These are phyloP conservation scores for Nymphalis io DNA, from an alignment of 1,140 invertebrate species.

Conservation along the genomic window DNA sequence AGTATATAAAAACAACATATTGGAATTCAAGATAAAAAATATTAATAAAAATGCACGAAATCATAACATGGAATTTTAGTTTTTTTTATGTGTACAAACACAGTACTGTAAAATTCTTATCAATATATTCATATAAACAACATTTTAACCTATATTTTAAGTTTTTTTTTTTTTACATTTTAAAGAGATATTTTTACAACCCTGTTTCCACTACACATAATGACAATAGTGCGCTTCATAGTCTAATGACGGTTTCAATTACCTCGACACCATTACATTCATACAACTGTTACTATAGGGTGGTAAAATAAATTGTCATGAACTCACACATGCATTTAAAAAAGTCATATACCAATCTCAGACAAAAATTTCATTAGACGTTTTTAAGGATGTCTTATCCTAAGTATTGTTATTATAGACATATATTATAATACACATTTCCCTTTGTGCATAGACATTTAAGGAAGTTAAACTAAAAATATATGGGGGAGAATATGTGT, in stretches of 20 bases:
- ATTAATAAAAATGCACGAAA: slow-evolving; percentile 66
- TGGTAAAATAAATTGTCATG: slow-evolving; percentile 35
- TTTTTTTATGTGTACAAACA: slow-evolving; percentile 67
- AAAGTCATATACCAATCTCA: slow-evolving; percentile 34
- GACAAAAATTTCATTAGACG: slow-evolving; percentile 33
- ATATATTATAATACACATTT: slow-evolving; percentile 29
- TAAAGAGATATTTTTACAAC: slow-evolving; percentile 80
- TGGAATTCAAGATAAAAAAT: slow-evolving; percentile 59
- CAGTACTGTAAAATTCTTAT: slow-evolving; percentile 72
- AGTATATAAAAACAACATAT: slow-evolving; percentile 54
- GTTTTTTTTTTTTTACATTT: slow-evolving; percentile 63
- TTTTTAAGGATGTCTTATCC: slow-evolving; percentile 21
- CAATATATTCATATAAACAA: slow-evolving; percentile 78
- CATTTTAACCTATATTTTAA: slow-evolving; percentile 72
- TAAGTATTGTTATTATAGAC: slow-evolving; percentile 17
- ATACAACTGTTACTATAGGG: slow-evolving; percentile 29
- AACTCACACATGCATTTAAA: slow-evolving; percentile 32
- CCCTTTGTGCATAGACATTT: slow-evolving; percentile 46
- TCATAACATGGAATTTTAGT: slow-evolving; percentile 65
- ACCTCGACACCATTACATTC: slow-evolving; percentile 38
- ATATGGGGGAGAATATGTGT: slow-evolving; percentile 10
- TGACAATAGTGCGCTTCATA: slow-evolving; percentile 67
- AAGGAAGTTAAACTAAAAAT: slow-evolving; percentile 20
- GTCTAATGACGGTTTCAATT: slow-evolving; percentile 46
- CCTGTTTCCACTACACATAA: slow-evolving; percentile 80